A percentile compares a stretch with the other conserved stretches of the same genome.
phyloP scores from a whole-genome alignment of 2,113 vertebrate species.

The Columbina picui region DNA sequence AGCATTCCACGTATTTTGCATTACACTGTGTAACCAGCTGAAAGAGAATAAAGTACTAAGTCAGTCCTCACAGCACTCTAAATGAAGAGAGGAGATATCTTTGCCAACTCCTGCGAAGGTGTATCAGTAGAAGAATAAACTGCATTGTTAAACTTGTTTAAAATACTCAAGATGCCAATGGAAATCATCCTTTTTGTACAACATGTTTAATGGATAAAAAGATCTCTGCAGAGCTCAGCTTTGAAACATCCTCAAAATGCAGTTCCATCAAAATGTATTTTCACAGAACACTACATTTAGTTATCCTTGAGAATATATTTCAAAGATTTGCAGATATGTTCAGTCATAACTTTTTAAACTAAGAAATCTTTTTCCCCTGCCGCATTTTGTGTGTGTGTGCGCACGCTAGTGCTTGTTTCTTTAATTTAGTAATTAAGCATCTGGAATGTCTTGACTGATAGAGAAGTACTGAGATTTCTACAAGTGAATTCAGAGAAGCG shows the following conservation, averaged over 20 bases:
- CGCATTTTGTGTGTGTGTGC: not conserved
- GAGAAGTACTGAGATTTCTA: not conserved
- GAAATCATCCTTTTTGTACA: slow-evolving; percentile 13
- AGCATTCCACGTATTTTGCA: slow-evolving; percentile 89
- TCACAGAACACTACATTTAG: not conserved
- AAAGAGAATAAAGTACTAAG: slow-evolving; percentile 63
- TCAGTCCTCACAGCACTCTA: not conserved
- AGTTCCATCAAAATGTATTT: slow-evolving; percentile 27
- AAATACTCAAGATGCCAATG: slow-evolving; percentile 36
- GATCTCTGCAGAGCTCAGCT: slow-evolving; percentile 24
- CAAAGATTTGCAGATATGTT: not conserved
- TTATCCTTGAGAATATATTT: slow-evolving; percentile 7
- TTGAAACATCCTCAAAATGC: not conserved
- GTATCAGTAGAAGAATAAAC: slow-evolving; percentile 38
- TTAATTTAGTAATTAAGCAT: slow-evolving; percentile 51
- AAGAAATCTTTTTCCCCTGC: not conserved
- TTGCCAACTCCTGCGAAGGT: not conserved
- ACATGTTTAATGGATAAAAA: slow-evolving; percentile 42
- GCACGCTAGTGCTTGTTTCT: accelerated
- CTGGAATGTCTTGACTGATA: slow-evolving; percentile 19
- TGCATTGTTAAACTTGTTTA: slow-evolving; percentile 48
- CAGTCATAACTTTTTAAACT: not conserved
- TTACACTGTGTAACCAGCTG: slow-evolving; percentile 94
- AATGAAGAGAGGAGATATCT: slow-evolving; percentile 39
- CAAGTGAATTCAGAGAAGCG: not conserved